Conservation (phyloP, 2,113 vertebrate genomes). For the Aepyceros melampus region DNA sequence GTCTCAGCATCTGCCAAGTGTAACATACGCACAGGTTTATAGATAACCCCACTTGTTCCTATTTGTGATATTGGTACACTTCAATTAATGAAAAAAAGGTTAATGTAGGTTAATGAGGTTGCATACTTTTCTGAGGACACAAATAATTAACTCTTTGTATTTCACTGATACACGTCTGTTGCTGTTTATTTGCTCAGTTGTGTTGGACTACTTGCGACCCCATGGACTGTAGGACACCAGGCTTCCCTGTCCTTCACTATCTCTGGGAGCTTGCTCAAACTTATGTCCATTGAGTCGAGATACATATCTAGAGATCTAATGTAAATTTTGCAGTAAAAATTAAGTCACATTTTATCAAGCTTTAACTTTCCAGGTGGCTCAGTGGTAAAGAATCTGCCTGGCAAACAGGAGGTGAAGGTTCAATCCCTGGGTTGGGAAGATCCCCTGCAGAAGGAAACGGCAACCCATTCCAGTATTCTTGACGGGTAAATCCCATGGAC, state of each 20-base stretch:
- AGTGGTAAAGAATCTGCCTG: neutral
- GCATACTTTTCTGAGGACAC: neutral
- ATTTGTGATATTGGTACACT: neutral
- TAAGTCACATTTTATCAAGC: neutral
- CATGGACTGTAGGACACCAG: neutral
- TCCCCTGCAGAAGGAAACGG: neutral
- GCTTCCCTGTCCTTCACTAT: neutral
- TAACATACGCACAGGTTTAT: neutral
- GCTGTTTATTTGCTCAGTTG: neutral
- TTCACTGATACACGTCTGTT: neutral
- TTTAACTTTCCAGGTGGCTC: neutral
- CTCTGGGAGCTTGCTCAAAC: neutral
- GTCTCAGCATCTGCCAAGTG: neutral
- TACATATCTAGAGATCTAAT: neutral
- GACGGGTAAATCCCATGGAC: neutral
- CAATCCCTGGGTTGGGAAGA: neutral
- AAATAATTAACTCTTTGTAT: neutral
- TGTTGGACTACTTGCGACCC: neutral
- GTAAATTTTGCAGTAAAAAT: constrained; percentile 28
- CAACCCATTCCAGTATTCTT: neutral
- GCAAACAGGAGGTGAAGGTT: neutral
- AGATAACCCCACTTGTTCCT: neutral
- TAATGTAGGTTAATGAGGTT: neutral
- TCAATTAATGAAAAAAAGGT: constrained; percentile 11
- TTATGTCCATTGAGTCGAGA: neutral